Conservation (phyloP, 2,888 invertebrate species). For the Cantharis nigra region DNA sequence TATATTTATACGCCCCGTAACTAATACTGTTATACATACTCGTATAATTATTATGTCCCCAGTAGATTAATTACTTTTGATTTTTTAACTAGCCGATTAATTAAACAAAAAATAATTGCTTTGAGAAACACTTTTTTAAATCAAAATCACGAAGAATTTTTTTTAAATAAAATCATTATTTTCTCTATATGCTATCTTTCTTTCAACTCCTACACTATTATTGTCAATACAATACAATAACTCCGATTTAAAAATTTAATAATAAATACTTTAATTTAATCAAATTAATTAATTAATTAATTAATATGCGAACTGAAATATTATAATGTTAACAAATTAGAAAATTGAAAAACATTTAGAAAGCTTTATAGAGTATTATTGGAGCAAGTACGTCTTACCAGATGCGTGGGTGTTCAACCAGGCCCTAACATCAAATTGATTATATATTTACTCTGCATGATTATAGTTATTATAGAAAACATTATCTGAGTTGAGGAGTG, state of each 20-base stretch:
- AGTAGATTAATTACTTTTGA: not conserved
- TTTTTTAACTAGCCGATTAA: not conserved
- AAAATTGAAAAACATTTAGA: constrained; percentile 18
- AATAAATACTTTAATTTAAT: not conserved
- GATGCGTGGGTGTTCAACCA: constrained; percentile 51
- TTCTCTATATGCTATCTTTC: no score
- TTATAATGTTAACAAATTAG: not conserved
- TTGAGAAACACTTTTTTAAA: no score
- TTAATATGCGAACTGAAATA: not conserved
- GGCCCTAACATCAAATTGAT: constrained; percentile 56
- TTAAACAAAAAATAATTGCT: not conserved
- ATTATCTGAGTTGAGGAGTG: constrained; percentile 56
- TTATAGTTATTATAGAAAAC: constrained; percentile 59
- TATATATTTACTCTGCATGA: constrained; percentile 58
- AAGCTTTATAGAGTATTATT: constrained; percentile 29
- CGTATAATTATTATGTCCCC: not conserved
- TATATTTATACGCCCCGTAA: not conserved
- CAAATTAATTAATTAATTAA: not conserved
- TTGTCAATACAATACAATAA: not conserved
- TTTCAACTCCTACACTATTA: not conserved
- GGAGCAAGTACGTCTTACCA: constrained; percentile 25
- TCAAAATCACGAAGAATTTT: no score
- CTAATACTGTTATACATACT: not conserved
- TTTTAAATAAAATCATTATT: not conserved
- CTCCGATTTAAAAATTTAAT: not conserved